phyloP scores from a whole-genome alignment of 2,797 vertebrate genomes.

The Typhlichthys subterraneus region DNA sequence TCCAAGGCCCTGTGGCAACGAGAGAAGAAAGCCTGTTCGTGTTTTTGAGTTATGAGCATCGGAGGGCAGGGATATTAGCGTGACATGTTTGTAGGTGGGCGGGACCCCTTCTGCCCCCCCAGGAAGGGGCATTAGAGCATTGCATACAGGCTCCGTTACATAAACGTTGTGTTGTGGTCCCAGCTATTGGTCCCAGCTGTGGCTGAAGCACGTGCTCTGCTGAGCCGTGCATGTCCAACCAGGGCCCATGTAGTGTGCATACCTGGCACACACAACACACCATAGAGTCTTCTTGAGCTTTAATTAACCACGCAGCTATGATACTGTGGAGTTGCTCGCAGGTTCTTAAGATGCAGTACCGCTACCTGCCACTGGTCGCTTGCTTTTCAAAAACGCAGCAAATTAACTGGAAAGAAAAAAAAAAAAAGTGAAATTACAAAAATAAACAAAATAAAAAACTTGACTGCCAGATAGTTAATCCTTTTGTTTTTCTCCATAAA shows the following conservation, averaged over 20 bases:
- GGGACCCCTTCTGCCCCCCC: conserved; percentile 30
- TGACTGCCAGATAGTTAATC: too few relatives aligned
- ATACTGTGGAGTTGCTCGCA: too few relatives aligned
- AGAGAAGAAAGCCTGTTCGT: conserved; percentile 43
- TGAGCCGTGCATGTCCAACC: conserved; percentile 23
- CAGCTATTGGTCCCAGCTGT: conserved; percentile 40
- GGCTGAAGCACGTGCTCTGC: conserved; percentile 26
- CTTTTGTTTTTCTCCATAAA: too few relatives aligned
- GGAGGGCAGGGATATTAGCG: conserved; percentile 49
- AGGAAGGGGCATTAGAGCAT: conserved; percentile 31
- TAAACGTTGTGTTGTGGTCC: conserved; percentile 51
- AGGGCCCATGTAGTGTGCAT: conserved; percentile 8
- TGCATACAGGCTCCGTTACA: conserved; percentile 43
- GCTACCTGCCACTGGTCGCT: too few relatives aligned
- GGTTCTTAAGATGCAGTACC: too few relatives aligned
- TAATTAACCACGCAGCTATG: not conserved
- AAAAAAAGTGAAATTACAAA: too few relatives aligned
- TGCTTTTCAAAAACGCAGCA: too few relatives aligned
- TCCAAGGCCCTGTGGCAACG: conserved; percentile 37
- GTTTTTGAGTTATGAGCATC: conserved; percentile 47
- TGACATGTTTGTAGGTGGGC: conserved; percentile 50
- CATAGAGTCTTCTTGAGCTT: conserved; percentile 18
- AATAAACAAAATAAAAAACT: too few relatives aligned
- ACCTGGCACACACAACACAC: not conserved
- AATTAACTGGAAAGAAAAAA: too few relatives aligned